Evolutionary conservation across 2,888 invertebrate species (phyloP), one percentile per base, ranked within the genome.

Genomic region (Hypsopygia costalis): DNA sequence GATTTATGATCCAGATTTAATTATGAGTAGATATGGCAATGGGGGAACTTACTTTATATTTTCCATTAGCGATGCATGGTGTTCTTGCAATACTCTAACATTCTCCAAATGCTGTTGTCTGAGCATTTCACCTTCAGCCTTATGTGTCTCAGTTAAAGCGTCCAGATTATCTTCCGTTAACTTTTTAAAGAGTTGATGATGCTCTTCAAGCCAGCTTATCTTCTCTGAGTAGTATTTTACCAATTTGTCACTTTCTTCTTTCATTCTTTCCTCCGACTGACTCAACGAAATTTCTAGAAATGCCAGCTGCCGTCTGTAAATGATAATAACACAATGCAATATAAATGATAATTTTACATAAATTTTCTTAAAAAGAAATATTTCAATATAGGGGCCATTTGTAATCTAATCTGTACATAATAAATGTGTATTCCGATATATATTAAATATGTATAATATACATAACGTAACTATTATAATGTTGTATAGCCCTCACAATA

Each of bases 241-340:
- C 1, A 90, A 44, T 49, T 85, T 85, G 3, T 90, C 90, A 44
- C 90, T 85, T 69, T 92, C 92, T 16, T 87, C 87, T 62, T 90
- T 91, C 71, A 92, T 81, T 51, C 92, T 77, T 45, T 90, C 90
- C 62, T 92, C 92, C 0, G 90, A 72, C 51, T 90, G 88, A 41
- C 73, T 83, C 32, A 90, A 62, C 0, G 91, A 90, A 45, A 91
- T 75, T 70, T 92, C 91, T 44, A 91, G 54, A 33, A 92, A 83
- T 3, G 86, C 81, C 52, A 92, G 66, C 63, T 92, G 92, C 40
- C 91, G 90, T 58, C 92, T 92, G 58, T 41, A 73, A 74, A 41
- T 11, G 39, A 34, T 35, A 40, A 35, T n/a, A n/a, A n/a, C n/a
- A n/a, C n/a, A n/a, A n/a, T n/a, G n/a, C n/a, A n/a, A n/a, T n/a